Conservation (phyloP, 2,888 invertebrate species). For the Onthophagus sagittarius region DNA sequence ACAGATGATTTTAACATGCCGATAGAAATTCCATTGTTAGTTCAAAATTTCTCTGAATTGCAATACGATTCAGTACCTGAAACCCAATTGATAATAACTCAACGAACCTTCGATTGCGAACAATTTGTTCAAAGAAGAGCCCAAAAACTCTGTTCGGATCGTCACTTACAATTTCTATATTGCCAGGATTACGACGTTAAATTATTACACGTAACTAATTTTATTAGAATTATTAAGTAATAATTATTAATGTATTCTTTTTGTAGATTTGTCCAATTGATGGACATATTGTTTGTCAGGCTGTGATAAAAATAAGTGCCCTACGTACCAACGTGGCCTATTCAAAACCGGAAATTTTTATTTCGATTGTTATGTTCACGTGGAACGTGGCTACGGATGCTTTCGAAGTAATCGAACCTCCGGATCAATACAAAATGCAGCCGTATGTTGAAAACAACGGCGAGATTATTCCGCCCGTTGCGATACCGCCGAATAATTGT, state of each 20-base stretch:
- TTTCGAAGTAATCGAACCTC: constrained; percentile 44
- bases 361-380: constrained; percentile 43
- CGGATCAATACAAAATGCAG: constrained; percentile 37
- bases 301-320: constrained; percentile 48
- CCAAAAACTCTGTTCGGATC: constrained; percentile 45
- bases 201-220: constrained; percentile 44
- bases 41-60: constrained; percentile 46
- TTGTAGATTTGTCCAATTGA: constrained; percentile 46
- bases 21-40: constrained; percentile 47
- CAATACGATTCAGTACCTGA: constrained; percentile 47
- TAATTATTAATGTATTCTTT: too few relatives aligned
- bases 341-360: constrained; percentile 40
- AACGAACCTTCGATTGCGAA: constrained; percentile 48
- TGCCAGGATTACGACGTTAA: constrained; percentile 49
- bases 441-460: constrained; percentile 33
- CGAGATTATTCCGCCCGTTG: constrained; percentile 32
- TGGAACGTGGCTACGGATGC: constrained; percentile 46
- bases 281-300: constrained; percentile 47
- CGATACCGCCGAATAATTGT: constrained; percentile 34
- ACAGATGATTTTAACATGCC: constrained; percentile 49
- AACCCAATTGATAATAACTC: constrained; percentile 47
- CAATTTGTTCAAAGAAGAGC: constrained; percentile 48
- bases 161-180: constrained; percentile 45
- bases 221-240: too few relatives aligned
- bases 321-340: constrained; percentile 34